Percentiles rank a stretch among this genome's conserved stretches.
These are phyloP conservation scores for Drosophila kurseongensis DNA, from an alignment of 1,140 invertebrate species.

Conservation along the genomic window DNA sequence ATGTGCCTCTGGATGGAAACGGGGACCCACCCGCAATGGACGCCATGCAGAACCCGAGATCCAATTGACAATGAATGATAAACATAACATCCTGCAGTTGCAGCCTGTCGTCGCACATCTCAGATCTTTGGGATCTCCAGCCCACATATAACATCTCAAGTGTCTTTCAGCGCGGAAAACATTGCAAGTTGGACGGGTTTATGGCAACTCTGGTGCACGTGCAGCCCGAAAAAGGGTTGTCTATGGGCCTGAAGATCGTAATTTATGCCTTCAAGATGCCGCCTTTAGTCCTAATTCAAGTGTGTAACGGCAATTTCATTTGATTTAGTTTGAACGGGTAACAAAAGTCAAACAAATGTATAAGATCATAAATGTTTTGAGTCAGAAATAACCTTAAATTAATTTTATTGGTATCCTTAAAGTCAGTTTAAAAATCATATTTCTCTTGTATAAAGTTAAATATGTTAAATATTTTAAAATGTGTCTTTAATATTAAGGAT, in stretches of 20 bases:
- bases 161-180: constrained; percentile 49
- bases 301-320: not conserved
- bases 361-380: not conserved
- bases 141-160: constrained; percentile 44
- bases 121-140: constrained; percentile 10
- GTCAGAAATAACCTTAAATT: no score
- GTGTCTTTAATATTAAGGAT: no score
- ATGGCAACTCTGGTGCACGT: constrained; percentile 15
- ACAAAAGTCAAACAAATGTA: not conserved
- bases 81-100: constrained; percentile 76
- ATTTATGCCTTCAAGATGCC: not conserved
- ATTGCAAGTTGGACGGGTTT: constrained; percentile 9
- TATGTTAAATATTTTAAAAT: no score
- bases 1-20: constrained; percentile 4
- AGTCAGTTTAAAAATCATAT: no score
- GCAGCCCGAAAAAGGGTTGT: constrained; percentile 9
- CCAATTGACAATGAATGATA: constrained; percentile 74
- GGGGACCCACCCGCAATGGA: constrained; percentile 54
- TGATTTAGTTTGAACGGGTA: not conserved
- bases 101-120: constrained; percentile 44
- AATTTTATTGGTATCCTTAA: no score
- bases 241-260: not conserved
- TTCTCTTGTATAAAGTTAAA: no score
- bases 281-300: not conserved
- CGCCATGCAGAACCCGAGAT: constrained; percentile 58